Base-by-base conservation (phyloP, 2,888 invertebrate species). In the Nezara viridula region DNA sequence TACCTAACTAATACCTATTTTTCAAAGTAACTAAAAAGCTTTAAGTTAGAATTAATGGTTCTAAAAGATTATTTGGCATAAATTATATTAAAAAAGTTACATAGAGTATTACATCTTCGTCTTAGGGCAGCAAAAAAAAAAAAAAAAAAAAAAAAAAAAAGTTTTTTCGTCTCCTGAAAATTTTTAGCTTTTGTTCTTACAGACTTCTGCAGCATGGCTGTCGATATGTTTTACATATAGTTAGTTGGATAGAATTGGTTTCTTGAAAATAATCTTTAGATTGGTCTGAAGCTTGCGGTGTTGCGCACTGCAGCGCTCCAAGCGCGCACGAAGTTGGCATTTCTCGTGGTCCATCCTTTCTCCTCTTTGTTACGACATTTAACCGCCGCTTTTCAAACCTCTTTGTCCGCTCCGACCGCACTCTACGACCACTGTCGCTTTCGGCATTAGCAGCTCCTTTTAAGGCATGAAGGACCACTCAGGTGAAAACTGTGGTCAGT, bases 351-450 rank as follows among this genome's bases (percentile, higher is more conserved):
- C 40, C 81, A 81, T 81, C 81, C 81, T 81, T 81, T 81, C 81
- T 81, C 44, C 81, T 24, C n/a, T 44, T 81, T 81, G 81, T 81
- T 81, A n/a, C 81, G 81, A 81, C 81, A 81, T 81, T 81, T 81
- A 81, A n/a, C 81, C 81, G 81, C 81, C n/a, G 44, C 66, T 73
- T 73, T 73, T 73, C 32, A 37, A 73, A 37, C 21, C 32, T 12
- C n/a, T 44, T 77, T 77, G 77, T 77, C 77, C 40, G 40, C 40
- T n/a, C n/a, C 4, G n/a, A 10, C 77, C n/a, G 14, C 81, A 40
- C 21, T 40, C 77, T 24, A 44, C 40, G 44, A n/a, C 44, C 40
- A 6, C 81, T 81, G 81, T 81, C 81, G n/a, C 81, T 81, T 81
- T 81, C 81, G 14, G 81, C 5, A 7, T 19, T 73, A 73, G 37